Conservation (phyloP, 2,888 invertebrate species). For the Laspeyria flexula region DNA sequence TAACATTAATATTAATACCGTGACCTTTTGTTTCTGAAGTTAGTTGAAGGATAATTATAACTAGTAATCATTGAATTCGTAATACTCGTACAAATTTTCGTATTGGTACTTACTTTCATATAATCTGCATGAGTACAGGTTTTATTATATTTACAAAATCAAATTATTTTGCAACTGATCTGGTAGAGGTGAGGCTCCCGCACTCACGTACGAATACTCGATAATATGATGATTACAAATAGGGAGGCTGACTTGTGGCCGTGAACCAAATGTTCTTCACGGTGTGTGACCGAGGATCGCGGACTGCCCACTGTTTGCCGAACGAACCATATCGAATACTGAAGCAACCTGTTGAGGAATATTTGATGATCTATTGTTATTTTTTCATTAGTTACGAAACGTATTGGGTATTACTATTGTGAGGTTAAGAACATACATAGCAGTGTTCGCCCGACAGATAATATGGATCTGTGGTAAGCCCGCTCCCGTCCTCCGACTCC, state of each 20-base stretch:
- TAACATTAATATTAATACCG: too few species aligned
- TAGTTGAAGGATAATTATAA: too few species aligned
- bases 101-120: constrained; percentile 46
- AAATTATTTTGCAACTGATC: constrained; percentile 41
- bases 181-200: constrained; percentile 28
- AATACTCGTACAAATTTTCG: too few species aligned
- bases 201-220: constrained; percentile 38
- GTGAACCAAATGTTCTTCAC: constrained; percentile 79
- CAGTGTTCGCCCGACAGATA: too few species aligned
- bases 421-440: constrained; percentile 8
- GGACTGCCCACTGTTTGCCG: constrained; percentile 55
- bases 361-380: constrained; percentile 81
- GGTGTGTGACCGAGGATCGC: constrained; percentile 56
- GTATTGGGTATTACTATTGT: constrained; percentile 38
- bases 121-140: constrained; percentile 39
- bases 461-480: too few species aligned
- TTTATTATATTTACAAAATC: constrained; percentile 36
- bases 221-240: constrained; percentile 21
- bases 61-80: too few species aligned
- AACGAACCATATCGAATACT: constrained; percentile 58
- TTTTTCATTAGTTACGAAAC: constrained; percentile 72
- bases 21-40: too few species aligned
- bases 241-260: constrained; percentile 54
- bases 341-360: constrained; percentile 62
- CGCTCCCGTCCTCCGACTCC: too few species aligned